Percentiles rank a stretch among this genome's conserved stretches.
Conservation (phyloP, 1,140 invertebrate genomes). For the Drosophila bipectinata region DNA sequence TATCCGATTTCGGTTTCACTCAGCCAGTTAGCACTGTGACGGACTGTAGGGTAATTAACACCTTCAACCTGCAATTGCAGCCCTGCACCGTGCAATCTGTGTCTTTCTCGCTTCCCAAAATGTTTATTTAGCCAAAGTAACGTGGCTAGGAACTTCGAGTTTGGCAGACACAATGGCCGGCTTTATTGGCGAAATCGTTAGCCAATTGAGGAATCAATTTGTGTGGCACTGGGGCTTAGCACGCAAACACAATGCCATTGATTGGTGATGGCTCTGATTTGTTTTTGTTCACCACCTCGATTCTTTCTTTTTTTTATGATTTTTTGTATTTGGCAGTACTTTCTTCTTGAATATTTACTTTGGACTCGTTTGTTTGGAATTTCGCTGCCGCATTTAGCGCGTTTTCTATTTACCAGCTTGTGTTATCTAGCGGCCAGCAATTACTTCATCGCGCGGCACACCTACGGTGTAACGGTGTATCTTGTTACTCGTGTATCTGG, state of each 20-base stretch:
- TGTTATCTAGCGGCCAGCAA: conserved; percentile 46
- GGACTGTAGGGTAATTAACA: conserved; percentile 43
- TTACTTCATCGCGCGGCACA: conserved; percentile 68
- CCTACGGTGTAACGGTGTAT: conserved; percentile 67
- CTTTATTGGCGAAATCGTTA: conserved; percentile 56
- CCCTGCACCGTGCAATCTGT: conserved; percentile 48
- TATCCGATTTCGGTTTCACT: conserved; percentile 23
- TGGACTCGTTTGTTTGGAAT: conserved; percentile 62
- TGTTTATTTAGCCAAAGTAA: conserved; percentile 43
- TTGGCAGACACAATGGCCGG: conserved; percentile 36
- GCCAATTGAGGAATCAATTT: conserved; percentile 59
- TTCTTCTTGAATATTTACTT: conserved; percentile 54
- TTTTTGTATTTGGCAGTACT: conserved; percentile 48
- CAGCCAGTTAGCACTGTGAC: conserved; percentile 35
- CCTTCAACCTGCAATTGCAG: conserved; percentile 51
- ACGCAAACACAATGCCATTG: conserved; percentile 72
- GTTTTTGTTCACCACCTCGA: conserved; percentile 18
- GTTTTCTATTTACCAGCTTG: conserved; percentile 66
- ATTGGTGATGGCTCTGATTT: conserved; percentile 37
- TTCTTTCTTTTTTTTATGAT: conserved; percentile 19
- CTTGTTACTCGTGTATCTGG: conserved; percentile 35
- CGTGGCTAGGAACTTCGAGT: conserved; percentile 28
- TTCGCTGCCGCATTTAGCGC: conserved; percentile 77
- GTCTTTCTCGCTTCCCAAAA: conserved; percentile 14
- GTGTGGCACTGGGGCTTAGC: conserved; percentile 43